These are phyloP conservation scores for Coptodon bakossiorum DNA, from an alignment of 2,113 vertebrate species.

Conservation along the genomic window DNA sequence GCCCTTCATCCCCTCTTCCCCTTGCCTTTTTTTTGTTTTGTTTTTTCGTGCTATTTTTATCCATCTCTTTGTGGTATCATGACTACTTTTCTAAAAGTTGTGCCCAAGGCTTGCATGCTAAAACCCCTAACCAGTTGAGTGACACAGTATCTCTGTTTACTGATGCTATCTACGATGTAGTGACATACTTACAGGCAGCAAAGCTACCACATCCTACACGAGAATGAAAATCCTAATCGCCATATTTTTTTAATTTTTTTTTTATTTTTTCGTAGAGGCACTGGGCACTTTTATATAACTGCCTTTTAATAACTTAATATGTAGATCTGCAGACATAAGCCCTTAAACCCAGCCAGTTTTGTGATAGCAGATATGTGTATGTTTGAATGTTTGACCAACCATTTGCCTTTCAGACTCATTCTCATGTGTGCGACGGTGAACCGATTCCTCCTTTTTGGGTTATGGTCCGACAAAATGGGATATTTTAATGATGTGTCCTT, in stretches of 20 bases:
- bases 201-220: constrained; percentile 3
- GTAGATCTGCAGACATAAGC: background rate
- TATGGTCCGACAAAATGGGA: background rate
- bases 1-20: background rate
- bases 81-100: background rate
- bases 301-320: background rate
- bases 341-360: background rate
- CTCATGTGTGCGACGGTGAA: background rate
- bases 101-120: background rate
- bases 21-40: background rate
- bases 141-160: background rate
- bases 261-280: background rate
- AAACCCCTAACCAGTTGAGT: background rate
- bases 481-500: background rate
- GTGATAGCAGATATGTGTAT: background rate
- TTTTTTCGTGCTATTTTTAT: background rate
- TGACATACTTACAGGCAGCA: constrained; percentile 7
- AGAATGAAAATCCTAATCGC: background rate
- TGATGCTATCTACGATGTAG: background rate
- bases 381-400: background rate
- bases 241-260: no score
- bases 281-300: background rate
- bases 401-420: background rate
- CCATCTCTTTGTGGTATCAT: background rate
- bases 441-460: background rate